Evolutionary conservation across 2,888 invertebrate species (phyloP).

Genomic region (Rhaphigaster nebulosa): DNA sequence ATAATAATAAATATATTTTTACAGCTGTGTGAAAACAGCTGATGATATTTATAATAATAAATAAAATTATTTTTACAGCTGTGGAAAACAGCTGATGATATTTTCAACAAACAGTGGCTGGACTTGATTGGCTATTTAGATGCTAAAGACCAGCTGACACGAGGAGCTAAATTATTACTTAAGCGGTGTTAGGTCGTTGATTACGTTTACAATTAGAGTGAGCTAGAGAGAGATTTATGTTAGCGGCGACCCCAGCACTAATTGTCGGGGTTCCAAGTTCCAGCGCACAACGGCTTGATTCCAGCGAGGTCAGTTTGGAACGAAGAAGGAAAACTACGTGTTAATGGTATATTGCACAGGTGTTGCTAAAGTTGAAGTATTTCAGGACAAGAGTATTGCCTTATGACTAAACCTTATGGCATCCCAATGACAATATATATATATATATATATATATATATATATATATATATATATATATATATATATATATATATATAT

Average conservation of each 20-base stretch:
- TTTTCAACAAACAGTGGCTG: neutral
- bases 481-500: too few relatives aligned
- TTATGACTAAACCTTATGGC: neutral
- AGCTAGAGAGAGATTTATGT: constrained; percentile 4
- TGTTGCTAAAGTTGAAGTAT: neutral
- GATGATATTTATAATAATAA: too few relatives aligned
- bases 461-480: too few relatives aligned
- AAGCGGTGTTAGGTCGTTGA: neutral
- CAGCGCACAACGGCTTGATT: neutral
- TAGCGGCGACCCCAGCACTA: neutral
- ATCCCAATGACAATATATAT: neutral
- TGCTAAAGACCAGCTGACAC: neutral
- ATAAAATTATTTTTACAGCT: too few relatives aligned
- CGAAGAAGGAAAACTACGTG: neutral
- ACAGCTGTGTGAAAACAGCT: too few relatives aligned
- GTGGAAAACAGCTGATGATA: neutral
- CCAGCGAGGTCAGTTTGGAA: neutral
- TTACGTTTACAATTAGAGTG: constrained; percentile 22
- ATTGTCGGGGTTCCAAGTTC: neutral
- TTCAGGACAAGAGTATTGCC: neutral
- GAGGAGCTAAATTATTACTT: neutral
- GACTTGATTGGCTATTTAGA: constrained; percentile 11
- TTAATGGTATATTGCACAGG: neutral
- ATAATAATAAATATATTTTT: too few relatives aligned
- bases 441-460: too few relatives aligned